Conservation (phyloP, 2,888 invertebrate genomes). For the Ormyrus rosae region DNA sequence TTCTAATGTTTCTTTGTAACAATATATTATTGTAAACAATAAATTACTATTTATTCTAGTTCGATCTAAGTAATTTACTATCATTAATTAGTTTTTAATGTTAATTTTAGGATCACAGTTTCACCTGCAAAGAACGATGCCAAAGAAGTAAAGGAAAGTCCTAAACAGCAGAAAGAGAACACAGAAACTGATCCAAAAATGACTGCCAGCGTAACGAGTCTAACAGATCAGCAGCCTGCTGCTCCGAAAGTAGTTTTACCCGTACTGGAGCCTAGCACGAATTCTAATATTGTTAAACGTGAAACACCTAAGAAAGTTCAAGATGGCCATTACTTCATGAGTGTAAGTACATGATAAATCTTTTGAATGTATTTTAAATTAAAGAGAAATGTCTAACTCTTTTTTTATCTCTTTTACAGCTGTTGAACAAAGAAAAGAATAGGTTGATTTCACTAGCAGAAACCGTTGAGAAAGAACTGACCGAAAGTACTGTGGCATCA, state of each 20-base stretch:
- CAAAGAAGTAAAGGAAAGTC: slow-evolving; percentile 58
- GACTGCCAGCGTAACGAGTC: slow-evolving; percentile 67
- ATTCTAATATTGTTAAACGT: slow-evolving; percentile 64
- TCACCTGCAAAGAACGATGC: slow-evolving; percentile 62
- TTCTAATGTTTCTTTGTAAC: too few relatives aligned
- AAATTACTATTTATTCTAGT: too few relatives aligned
- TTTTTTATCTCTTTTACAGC: slow-evolving; percentile 62
- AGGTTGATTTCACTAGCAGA: slow-evolving; percentile 83
- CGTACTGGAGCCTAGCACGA: slow-evolving; percentile 69
- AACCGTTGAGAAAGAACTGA: slow-evolving; percentile 84
- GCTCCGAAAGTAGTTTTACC: slow-evolving; percentile 76
- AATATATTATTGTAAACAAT: too few relatives aligned
- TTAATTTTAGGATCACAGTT: slow-evolving; percentile 61
- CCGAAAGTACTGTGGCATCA: slow-evolving; percentile 74
- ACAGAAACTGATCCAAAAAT: slow-evolving; percentile 62
- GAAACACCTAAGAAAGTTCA: slow-evolving; percentile 67
- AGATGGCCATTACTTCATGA: slow-evolving; percentile 88
- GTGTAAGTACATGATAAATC: slow-evolving; percentile 68
- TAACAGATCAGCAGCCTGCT: slow-evolving; percentile 75
- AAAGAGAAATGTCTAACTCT: background rate
- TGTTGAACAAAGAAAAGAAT: slow-evolving; percentile 85
- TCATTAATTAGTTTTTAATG: too few relatives aligned
- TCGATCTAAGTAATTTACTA: too few relatives aligned
- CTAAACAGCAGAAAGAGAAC: slow-evolving; percentile 44
- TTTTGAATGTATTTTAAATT: slow-evolving; percentile 15